These are phyloP conservation scores for Catharus ustulatus DNA, from an alignment of 2,797 vertebrate species.

Conservation along the genomic window DNA sequence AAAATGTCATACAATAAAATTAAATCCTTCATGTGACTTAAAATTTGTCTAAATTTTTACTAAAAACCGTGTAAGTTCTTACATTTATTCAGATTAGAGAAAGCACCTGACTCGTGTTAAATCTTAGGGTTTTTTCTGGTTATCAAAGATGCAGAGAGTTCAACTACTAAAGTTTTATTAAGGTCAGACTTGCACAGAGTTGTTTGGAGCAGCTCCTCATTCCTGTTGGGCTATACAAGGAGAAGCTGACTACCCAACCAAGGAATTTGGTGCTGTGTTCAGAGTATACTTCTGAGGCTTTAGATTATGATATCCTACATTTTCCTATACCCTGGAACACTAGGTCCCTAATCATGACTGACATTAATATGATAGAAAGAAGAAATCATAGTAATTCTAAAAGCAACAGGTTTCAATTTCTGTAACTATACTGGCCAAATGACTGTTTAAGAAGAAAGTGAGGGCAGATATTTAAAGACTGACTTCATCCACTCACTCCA, in stretches of 20 bases:
- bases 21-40: neutral
- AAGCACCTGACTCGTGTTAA: neutral
- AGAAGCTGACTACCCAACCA: neutral
- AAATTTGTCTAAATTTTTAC: neutral
- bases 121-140: rapidly evolving
- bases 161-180: neutral
- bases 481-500: neutral
- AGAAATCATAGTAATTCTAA: neutral
- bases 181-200: neutral
- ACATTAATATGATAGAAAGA: neutral
- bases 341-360: neutral
- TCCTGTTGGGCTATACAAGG: neutral
- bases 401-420: neutral
- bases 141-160: neutral
- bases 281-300: neutral
- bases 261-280: neutral
- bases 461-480: neutral
- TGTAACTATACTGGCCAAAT: neutral
- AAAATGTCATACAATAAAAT: neutral
- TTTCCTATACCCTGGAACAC: constrained; percentile 9
- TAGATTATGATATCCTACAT: neutral
- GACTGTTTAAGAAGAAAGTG: neutral
- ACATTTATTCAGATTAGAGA: neutral
- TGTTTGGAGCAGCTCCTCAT: neutral
- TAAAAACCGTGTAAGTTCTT: neutral